These are phyloP conservation scores for Petrocephalus schoutedeni DNA, from an alignment of 2,797 vertebrate species.

Conservation along the genomic window DNA sequence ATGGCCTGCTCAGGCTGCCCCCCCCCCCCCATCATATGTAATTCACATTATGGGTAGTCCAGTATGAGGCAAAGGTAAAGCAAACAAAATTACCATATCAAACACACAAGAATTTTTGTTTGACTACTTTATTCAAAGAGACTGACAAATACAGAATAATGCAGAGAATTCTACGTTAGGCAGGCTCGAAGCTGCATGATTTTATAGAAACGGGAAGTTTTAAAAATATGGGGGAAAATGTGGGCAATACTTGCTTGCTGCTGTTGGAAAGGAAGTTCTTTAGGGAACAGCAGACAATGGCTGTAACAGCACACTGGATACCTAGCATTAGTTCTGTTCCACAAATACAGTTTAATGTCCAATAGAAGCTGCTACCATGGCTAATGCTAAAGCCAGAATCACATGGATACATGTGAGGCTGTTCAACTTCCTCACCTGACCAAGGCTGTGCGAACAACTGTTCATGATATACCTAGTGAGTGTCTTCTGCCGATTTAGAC, in stretches of 20 bases:
- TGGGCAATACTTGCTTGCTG: not conserved
- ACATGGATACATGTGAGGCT: not conserved
- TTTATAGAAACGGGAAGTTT: not conserved
- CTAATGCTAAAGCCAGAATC: not conserved
- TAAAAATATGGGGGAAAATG: not conserved
- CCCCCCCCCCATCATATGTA: not conserved
- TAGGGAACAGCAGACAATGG: not conserved
- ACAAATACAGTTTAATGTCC: not conserved
- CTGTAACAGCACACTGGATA: not conserved
- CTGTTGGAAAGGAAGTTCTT: not conserved
- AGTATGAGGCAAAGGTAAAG: not conserved
- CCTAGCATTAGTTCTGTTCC: not conserved
- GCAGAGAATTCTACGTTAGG: conserved; percentile 9
- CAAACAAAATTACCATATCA: not conserved
- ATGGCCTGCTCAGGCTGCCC: not conserved
- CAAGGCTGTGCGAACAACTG: not conserved
- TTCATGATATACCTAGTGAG: not conserved
- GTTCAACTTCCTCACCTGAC: not conserved
- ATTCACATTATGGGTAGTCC: not conserved
- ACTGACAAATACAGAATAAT: conserved; percentile 13
- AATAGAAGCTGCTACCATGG: not conserved
- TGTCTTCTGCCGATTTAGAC: not conserved
- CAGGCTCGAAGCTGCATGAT: not conserved
- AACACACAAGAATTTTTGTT: not conserved
- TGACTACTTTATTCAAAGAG: conserved; percentile 22